These are phyloP conservation scores for Catocala nupta DNA, from an alignment of 2,888 invertebrate species.

Conservation along the genomic window DNA sequence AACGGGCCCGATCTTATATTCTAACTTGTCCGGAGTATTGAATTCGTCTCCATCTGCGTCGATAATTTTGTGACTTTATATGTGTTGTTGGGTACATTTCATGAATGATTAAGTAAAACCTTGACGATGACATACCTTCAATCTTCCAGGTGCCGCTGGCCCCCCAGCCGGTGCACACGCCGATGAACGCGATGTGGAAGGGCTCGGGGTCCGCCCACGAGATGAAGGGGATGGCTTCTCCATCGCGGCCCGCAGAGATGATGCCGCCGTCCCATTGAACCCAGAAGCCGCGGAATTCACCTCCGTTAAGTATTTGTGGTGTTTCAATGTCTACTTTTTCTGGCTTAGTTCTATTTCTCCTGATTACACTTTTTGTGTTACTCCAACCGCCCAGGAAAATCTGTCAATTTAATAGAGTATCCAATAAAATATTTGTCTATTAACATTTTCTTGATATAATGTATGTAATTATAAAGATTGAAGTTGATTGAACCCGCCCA, in stretches of 20 bases:
- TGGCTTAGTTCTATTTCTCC: slow-evolving; percentile 92
- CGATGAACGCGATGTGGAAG: slow-evolving; percentile 91
- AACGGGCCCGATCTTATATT: slow-evolving; percentile 87
- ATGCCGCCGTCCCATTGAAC: slow-evolving; percentile 91
- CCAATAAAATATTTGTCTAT: too few relatives aligned
- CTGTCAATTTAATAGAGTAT: slow-evolving; percentile 63
- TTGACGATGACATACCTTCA: slow-evolving; percentile 87
- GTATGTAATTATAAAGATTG: too few relatives aligned
- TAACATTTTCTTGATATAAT: too few relatives aligned
- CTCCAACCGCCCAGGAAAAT: slow-evolving; percentile 96
- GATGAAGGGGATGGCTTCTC: slow-evolving; percentile 91
- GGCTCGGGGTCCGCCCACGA: slow-evolving; percentile 91
- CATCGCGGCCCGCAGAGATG: slow-evolving; percentile 91
- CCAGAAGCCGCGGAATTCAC: slow-evolving; percentile 95
- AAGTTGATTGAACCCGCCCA: too few relatives aligned
- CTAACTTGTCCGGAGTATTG: slow-evolving; percentile 86
- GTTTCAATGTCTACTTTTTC: slow-evolving; percentile 91
- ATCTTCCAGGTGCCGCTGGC: slow-evolving; percentile 93
- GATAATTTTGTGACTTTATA: slow-evolving; percentile 65
- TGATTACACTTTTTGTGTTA: slow-evolving; percentile 94
- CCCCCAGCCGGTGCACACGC: slow-evolving; percentile 96
- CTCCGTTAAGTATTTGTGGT: slow-evolving; percentile 90
- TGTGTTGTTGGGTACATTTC: slow-evolving; percentile 84
- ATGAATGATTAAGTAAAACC: slow-evolving; percentile 34
- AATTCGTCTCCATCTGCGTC: slow-evolving; percentile 85